Evolutionary conservation across 92 coral and sea anemone species (phyloP), one percentile per base, ranked within the genome.

Genomic region (Heteractis magnifica): DNA sequence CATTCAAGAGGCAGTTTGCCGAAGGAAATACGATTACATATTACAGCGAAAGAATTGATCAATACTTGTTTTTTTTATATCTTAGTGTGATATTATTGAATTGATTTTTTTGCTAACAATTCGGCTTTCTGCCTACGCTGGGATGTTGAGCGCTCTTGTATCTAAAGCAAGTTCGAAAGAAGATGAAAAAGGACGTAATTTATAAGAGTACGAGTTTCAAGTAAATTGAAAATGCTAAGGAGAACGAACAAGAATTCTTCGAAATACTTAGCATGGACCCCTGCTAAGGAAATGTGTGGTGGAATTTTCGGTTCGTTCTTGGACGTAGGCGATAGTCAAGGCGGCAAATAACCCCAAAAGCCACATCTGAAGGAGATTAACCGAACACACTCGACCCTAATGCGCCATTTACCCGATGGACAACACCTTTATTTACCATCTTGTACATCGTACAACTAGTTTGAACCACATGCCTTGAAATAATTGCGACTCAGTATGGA

Each of bases 371-470:
- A 23, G 44, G 26, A 21, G 48, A 68, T 68, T 10, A 2, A 21
- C 44, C 13, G 14, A 12, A 68, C 11, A 15, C 26, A 68, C 73
- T 68, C 73, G 73, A 68, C 4, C 14, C 49, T 18, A 20, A 68
- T 68, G 49, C 49, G 14, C 18, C 14, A 68, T 0, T 20, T 68
- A 10, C 73, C 73, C 16, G 48, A 26, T 68, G 73, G 49, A 68
- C 73, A 68, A 26, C 73, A 26, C 73, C 73, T 68, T 68, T 68
- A 21, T 68, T 68, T 68, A 10, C 73, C 73, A 68, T 68, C 11
- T 68, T 68, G 73, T 21, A 68, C 44, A 26, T 62, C 70, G 49
- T 6, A 20, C 49, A 6, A 26, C 73, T 4, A 68, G 71, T 56
- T 56, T 56, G 16, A 10, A 64, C 71, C 48, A 20, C 49, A 68